Evolutionary conservation across 1,140 invertebrate genomes (phyloP).

Genomic region (Hypsibius dujardini): DNA sequence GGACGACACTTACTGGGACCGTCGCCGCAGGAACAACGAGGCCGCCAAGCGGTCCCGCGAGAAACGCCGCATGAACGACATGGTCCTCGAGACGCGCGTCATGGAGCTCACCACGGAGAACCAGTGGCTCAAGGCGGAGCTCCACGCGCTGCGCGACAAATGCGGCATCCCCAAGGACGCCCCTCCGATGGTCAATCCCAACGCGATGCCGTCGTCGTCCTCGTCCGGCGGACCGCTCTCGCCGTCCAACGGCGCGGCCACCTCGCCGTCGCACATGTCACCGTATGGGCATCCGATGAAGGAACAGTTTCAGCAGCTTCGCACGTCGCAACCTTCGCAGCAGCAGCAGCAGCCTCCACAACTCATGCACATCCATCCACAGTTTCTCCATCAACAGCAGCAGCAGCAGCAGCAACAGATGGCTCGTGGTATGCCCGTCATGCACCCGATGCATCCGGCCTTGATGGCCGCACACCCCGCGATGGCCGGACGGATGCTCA

Average conservation of each 20-base stretch:
- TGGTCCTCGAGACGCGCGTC: slow-evolving; percentile 81
- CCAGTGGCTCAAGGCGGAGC: slow-evolving; percentile 70
- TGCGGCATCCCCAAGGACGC: slow-evolving; percentile 49
- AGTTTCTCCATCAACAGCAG: slow-evolving; percentile 21
- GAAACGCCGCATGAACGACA: slow-evolving; percentile 85
- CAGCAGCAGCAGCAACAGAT: neutral
- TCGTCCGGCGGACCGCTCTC: too few species aligned
- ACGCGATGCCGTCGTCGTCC: slow-evolving; percentile 14
- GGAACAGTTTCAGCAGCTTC: slow-evolving; percentile 6
- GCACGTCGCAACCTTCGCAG: slow-evolving; percentile 5
- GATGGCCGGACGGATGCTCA: neutral
- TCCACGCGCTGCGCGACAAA: slow-evolving; percentile 77
- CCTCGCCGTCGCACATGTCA: slow-evolving; percentile 23
- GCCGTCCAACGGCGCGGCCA: slow-evolving; percentile 21
- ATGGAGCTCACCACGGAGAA: slow-evolving; percentile 86
- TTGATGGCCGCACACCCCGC: neutral
- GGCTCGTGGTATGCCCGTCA: neutral
- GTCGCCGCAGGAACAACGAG: slow-evolving; percentile 81
- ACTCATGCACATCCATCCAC: slow-evolving; percentile 4
- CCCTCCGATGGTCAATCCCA: slow-evolving; percentile 25
- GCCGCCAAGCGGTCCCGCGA: slow-evolving; percentile 81
- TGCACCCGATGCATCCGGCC: neutral
- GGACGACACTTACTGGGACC: slow-evolving; percentile 91
- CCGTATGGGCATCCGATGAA: slow-evolving; percentile 25
- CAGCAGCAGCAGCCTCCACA: neutral